Base-by-base conservation (phyloP, 2,888 invertebrate species). In the Thalpophila matura region DNA sequence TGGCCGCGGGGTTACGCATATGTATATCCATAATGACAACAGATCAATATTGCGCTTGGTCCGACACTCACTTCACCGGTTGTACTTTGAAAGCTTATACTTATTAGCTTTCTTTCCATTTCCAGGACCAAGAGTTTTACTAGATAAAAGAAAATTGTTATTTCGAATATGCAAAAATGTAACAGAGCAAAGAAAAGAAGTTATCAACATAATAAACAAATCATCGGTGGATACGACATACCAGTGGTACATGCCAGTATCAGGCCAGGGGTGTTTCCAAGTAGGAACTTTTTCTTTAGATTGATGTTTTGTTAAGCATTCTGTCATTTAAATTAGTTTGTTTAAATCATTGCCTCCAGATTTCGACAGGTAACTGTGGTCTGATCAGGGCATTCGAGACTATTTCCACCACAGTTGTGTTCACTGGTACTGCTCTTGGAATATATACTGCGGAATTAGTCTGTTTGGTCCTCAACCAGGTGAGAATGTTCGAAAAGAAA, bases 401-500 rank as follows among this genome's bases (percentile, higher is more conserved):
- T 5, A 92, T 94, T 10, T 86, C 88, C 1, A 89, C 89, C 0
- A 84, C 87, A 0, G 72, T 95, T 5, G 27, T 84, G n/a, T 95
- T 95, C 67, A 89, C 87, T 20, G 95, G 93, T 33, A 84, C 70
- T 14, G 88, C 91, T 9, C 84, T 94, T 27, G 95, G 95, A 16
- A 72, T 92, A 24, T 94, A 95, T 71, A 89, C 90, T 1, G 86
- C 88, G 2, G 94, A 95, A 84, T 79, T 95, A 37, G 92, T 91
- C 16, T 94, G 92, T 59, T 80, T 95, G 35, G 91, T 95, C 45
- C 78, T 93, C n/a, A 87, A 95, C 79, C 95, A 95, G 91, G 95
- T 95, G 81, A 73, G 14, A 38, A 20, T n/a, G 16, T 20, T 29
- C 16, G 2, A 37, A 1, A 18, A 6, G 3, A 16, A 31, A 14